Evolutionary conservation across 1,140 invertebrate genomes (phyloP).

Genomic region (Ips nitidus): DNA sequence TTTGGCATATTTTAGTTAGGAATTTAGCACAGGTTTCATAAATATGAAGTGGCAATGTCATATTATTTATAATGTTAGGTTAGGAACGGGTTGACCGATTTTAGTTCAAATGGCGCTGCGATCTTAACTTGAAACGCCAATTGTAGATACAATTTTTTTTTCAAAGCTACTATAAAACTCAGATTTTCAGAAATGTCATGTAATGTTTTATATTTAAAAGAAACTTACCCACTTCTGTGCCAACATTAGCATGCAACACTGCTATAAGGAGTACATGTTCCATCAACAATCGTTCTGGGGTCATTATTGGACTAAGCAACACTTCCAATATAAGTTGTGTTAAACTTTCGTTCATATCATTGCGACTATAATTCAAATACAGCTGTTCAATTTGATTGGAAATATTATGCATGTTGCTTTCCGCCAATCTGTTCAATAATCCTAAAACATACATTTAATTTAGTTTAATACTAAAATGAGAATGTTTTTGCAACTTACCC

Average conservation of each 20-base stretch:
- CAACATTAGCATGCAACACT: conserved; percentile 87
- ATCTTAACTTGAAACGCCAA: too few relatives aligned
- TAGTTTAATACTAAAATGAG: background rate
- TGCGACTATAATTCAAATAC: conserved; percentile 74
- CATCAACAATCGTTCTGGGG: conserved; percentile 77
- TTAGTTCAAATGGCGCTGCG: too few relatives aligned
- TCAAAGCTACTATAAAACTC: too few relatives aligned
- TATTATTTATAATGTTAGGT: too few relatives aligned
- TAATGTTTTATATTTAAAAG: too few relatives aligned
- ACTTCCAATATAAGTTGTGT: conserved; percentile 69
- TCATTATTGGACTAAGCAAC: conserved; percentile 61
- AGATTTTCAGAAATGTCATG: too few relatives aligned
- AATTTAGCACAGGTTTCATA: too few relatives aligned
- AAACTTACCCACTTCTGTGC: conserved; percentile 78
- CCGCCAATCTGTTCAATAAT: conserved; percentile 82
- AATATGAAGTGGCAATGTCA: too few relatives aligned
- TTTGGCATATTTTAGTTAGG: too few relatives aligned
- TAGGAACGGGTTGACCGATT: too few relatives aligned
- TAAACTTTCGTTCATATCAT: conserved; percentile 81
- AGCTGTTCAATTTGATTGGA: conserved; percentile 70
- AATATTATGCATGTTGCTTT: conserved; percentile 85
- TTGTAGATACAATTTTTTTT: too few relatives aligned
- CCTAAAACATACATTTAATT: conserved; percentile 52
- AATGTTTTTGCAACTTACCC: conserved; percentile 51
- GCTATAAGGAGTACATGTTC: conserved; percentile 84